phyloP scores from a whole-genome alignment of 2,888 invertebrate species.

The Bombylius major region DNA sequence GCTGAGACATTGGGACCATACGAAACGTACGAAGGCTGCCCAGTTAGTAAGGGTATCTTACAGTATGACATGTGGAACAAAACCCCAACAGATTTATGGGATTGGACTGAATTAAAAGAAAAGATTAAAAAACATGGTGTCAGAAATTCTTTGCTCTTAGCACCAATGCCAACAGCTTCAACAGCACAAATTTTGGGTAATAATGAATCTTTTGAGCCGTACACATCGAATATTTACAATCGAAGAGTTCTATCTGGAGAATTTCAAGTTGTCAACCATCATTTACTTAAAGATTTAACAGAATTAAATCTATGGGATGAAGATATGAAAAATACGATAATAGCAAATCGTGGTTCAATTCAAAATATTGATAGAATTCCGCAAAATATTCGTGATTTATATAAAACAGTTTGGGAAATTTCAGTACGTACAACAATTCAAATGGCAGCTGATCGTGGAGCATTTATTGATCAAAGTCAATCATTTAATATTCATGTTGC shows the following conservation, averaged over 20 bases:
- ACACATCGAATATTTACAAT: slow-evolving; percentile 94
- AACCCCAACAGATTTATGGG: slow-evolving; percentile 72
- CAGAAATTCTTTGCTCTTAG: slow-evolving; percentile 82
- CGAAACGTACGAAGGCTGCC: slow-evolving; percentile 81
- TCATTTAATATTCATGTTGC: slow-evolving; percentile 96
- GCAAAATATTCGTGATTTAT: slow-evolving; percentile 68
- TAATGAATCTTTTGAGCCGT: slow-evolving; percentile 96
- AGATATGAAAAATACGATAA: slow-evolving; percentile 87
- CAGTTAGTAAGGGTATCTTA: slow-evolving; percentile 87
- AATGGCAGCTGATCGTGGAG: slow-evolving; percentile 96
- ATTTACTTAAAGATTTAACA: slow-evolving; percentile 84
- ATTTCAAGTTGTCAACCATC: slow-evolving; percentile 93
- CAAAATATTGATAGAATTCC: slow-evolving; percentile 80
- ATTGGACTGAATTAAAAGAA: slow-evolving; percentile 73
- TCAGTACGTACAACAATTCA: slow-evolving; percentile 83
- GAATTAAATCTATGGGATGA: slow-evolving; percentile 88
- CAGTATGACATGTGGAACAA: slow-evolving; percentile 98
- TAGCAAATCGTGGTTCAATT: slow-evolving; percentile 84
- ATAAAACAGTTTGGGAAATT: slow-evolving; percentile 97
- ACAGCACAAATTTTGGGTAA: slow-evolving; percentile 99
- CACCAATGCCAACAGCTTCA: slow-evolving; percentile 98
- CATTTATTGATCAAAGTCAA: slow-evolving; percentile 98
- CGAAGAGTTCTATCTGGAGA: slow-evolving; percentile 90
- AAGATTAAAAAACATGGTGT: slow-evolving; percentile 82
- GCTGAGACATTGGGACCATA: slow-evolving; percentile 77